Evolutionary conservation across 2,797 vertebrate genomes (phyloP), one percentile per base, ranked within the genome.

Genomic region (Channallabes apus): DNA sequence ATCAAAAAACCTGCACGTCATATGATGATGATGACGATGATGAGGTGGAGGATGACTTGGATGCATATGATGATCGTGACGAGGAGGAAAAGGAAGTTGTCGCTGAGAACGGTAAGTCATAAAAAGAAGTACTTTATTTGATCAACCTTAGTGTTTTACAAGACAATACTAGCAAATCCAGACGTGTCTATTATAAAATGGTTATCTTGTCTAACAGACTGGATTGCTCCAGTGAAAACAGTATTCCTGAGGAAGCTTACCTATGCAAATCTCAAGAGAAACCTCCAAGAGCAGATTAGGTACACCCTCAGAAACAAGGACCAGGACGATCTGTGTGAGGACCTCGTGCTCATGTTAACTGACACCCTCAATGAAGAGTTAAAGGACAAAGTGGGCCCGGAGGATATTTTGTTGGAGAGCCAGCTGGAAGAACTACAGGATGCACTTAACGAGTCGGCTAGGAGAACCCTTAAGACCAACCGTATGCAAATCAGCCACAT

Each of bases 231-330:
- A 0, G 94, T 96, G 15, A 95, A 94, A 91, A 58, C 41, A 0
- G 94, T 93, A 89, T 96, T 96, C 91, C 86, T 96, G 86, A 95
- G 95, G 92, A 96, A 96, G 87, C 90, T 96, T 88, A 95, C 94
- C 12, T 94, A 89, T 17, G 91, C 93, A 65, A 95, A 95, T 91
- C 89, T 96, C 89, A 96, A 95, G 89, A 94, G 93, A 86, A 96
- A 95, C 90, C 92, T 96, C 18, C 91, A 94, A 89, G 94, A 91
- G 84, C 95, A 96, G 90, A 95, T 96, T 85, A 86, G 92, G 80
- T 94, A 93, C 84, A 80, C 90, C 3, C 91, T 96, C 35, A 89
- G 91, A 35, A 91, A 91, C 81, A 94, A 91, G 88, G 75, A 91
- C 58, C 78, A 93, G 9, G 93, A 94, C 6, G 95, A 96, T 1